Evolutionary conservation across 2,888 invertebrate genomes (phyloP).

Genomic region (Augiades crinisus): DNA sequence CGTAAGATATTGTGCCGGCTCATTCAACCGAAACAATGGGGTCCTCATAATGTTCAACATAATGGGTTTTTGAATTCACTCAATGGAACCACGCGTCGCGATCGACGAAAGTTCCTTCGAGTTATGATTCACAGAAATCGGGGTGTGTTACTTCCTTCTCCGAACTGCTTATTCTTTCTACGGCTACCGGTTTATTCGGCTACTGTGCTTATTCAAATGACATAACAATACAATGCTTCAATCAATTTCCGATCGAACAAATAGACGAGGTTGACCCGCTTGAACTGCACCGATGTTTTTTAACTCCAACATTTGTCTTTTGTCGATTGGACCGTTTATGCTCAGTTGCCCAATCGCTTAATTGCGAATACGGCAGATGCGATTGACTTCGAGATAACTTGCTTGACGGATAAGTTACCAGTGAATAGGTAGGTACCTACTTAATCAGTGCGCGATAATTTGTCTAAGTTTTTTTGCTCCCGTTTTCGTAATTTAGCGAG

Average conservation of each 20-base stretch:
- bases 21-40: conserved; percentile 77
- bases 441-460: conserved; percentile 34
- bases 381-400: conserved; percentile 34
- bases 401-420: conserved; percentile 34
- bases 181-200: conserved; percentile 30
- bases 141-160: conserved; percentile 63
- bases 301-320: conserved; percentile 25
- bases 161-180: conserved; percentile 32
- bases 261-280: conserved; percentile 32
- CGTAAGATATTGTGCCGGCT: conserved; percentile 76
- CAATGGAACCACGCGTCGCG: conserved; percentile 66
- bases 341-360: conserved; percentile 31
- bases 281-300: conserved; percentile 28
- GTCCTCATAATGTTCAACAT: conserved; percentile 69
- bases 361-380: conserved; percentile 32
- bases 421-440: conserved; percentile 27
- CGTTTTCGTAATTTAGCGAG: conserved; percentile 21
- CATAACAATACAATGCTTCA: conserved; percentile 36
- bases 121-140: conserved; percentile 61
- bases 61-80: conserved; percentile 73
- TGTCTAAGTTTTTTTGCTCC: conserved; percentile 32
- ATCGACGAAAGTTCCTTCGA: conserved; percentile 68
- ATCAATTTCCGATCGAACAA: conserved; percentile 35
- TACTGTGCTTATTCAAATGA: conserved; percentile 17
- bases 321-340: conserved; percentile 24